Evolutionary conservation across 2,888 invertebrate species (phyloP), one percentile per base, ranked within the genome.

Genomic region (Drosophila longiperda): DNA sequence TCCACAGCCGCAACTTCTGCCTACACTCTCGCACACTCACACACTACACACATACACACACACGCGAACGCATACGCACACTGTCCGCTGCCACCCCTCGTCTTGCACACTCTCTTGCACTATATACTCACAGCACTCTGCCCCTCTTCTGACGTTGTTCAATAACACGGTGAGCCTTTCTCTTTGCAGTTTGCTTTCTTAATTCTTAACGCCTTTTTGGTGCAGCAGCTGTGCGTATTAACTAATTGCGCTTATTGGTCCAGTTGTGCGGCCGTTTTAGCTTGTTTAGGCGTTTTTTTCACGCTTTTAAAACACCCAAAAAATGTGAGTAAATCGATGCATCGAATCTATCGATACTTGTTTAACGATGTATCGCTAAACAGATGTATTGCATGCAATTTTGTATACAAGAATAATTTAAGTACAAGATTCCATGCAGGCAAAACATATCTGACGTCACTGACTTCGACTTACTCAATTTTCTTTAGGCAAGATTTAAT

Each of bases 281-380:
- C 79, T 78, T 87, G 82, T 79, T 82, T 82, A 84, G 73, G 88
- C 88, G 87, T 87, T 85, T 85, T 80, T 84, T 85, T 87, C 90
- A 85, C 85, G 88, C 82, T 83, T 83, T 83, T 82, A 84, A 89
- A 84, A 85, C 82, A 87, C 90, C 82, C 80, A 87, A 87, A 70
- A 89, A 87, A 87, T 89, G 74, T 84, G 85, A 84, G 89, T 73
- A 89, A 83, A 89, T 89, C 83, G 89, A 83, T 83, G 87, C 89
- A 86, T 83, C 75, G 77, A 69, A 70, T 77, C 53, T 86, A 83
- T 83, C 83, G 83, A 83, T 83, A 88, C 60, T 73, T 70, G 53
- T 40, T 20, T 32, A 4, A 26, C 69, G 62, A 75, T 81, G 58
- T 77, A 66, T 78, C 73, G 78, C 1, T 53, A 23, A 2, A 6